Conservation (phyloP, 2,797 vertebrate genomes). For the Allobates femoralis region DNA sequence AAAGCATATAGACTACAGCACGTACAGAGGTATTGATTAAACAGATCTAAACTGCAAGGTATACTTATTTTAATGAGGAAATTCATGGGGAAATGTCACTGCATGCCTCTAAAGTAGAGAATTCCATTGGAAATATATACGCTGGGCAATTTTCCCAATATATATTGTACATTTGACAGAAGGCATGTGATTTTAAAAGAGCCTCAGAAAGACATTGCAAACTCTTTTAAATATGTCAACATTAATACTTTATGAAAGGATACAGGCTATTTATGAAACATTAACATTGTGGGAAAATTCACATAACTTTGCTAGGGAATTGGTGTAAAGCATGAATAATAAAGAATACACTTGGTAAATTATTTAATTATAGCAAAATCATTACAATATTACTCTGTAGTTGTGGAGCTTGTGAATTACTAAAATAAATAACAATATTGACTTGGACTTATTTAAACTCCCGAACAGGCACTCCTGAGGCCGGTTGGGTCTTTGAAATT, state of each 20-base stretch:
- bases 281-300: background rate
- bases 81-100: too few species aligned
- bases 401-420: background rate
- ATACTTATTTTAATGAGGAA: too few species aligned
- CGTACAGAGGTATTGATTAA: too few species aligned
- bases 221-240: background rate
- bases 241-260: background rate
- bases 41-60: too few species aligned
- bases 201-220: too few species aligned
- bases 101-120: too few species aligned
- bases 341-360: conserved; percentile 5
- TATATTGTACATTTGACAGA: too few species aligned
- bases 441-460: background rate
- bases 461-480: background rate
- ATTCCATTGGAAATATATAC: too few species aligned
- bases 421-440: conserved; percentile 14
- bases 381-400: background rate
- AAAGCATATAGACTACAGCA: too few species aligned
- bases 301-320: background rate
- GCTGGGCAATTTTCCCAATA: too few species aligned
- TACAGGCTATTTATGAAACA: conserved; percentile 27
- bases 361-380: conserved; percentile 1
- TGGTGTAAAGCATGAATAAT: conserved; percentile 2
- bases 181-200: too few species aligned
- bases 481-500: background rate